Conservation (phyloP, 2,113 vertebrate genomes). For the Tragelaphus scriptus region DNA sequence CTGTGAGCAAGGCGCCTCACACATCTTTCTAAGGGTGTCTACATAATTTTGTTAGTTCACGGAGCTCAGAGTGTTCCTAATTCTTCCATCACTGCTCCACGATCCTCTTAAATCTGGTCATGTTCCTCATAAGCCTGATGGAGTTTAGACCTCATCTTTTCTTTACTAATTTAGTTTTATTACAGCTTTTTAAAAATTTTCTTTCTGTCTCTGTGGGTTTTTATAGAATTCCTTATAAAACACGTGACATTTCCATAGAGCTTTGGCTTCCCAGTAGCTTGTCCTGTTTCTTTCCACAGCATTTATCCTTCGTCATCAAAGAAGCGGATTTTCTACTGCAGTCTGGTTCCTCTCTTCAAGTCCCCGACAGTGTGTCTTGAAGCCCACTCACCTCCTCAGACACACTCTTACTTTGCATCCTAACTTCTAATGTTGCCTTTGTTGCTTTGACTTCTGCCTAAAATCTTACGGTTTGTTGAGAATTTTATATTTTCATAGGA, state of each 20-base stretch:
- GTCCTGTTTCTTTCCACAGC: background rate
- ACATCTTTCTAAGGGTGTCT: background rate
- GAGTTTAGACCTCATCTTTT: background rate
- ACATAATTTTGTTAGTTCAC: background rate
- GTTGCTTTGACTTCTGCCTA: background rate
- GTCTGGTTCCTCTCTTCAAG: background rate
- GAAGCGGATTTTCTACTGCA: background rate
- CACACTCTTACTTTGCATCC: background rate
- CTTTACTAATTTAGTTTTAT: background rate
- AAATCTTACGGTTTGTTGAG: background rate
- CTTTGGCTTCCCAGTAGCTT: background rate
- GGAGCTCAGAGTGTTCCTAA: background rate
- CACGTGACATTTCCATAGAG: background rate
- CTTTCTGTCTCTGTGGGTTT: background rate
- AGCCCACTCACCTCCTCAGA: background rate
- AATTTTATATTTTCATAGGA: background rate
- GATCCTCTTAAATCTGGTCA: background rate
- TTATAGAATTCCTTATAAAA: background rate
- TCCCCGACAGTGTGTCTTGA: background rate
- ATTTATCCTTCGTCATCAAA: background rate
- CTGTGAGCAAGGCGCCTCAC: background rate
- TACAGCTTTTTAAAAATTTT: background rate
- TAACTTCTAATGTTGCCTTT: background rate
- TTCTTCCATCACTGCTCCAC: background rate
- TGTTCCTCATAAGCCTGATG: background rate